phyloP scores from a whole-genome alignment of 2,888 invertebrate genomes.

The Notodonta ziczac region DNA sequence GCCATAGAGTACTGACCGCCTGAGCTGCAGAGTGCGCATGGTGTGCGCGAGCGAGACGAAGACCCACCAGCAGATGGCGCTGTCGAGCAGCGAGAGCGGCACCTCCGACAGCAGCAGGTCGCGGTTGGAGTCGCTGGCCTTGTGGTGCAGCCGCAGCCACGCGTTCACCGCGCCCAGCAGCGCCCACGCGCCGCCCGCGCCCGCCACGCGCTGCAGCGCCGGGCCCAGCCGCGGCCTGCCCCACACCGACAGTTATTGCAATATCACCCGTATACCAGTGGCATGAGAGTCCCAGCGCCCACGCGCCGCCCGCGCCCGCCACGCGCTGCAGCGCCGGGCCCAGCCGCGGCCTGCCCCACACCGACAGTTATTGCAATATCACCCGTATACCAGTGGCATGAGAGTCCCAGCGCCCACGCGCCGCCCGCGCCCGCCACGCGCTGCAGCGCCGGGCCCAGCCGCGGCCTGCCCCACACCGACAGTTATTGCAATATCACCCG shows the following conservation, averaged over 20 bases:
- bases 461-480: too few species aligned
- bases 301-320: too few species aligned
- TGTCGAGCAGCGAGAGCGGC: conserved; percentile 93
- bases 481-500: too few species aligned
- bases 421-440: too few species aligned
- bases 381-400: too few species aligned
- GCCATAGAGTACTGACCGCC: conserved; percentile 80
- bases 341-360: too few species aligned
- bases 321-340: too few species aligned
- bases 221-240: conserved; percentile 93
- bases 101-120: conserved; percentile 90
- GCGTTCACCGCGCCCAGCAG: conserved; percentile 94
- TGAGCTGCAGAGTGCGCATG: conserved; percentile 92
- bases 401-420: too few species aligned
- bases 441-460: too few species aligned
- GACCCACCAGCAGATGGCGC: conserved; percentile 97
- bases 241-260: background rate
- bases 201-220: conserved; percentile 94
- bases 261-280: too few species aligned
- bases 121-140: conserved; percentile 61
- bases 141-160: conserved; percentile 88
- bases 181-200: conserved; percentile 93
- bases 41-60: conserved; percentile 95
- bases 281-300: too few species aligned
- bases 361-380: too few species aligned